Percentiles rank a stretch among this genome's conserved stretches.
These are phyloP conservation scores for Steinernema feltiae DNA, from an alignment of 1,140 invertebrate species.

Conservation along the genomic window DNA sequence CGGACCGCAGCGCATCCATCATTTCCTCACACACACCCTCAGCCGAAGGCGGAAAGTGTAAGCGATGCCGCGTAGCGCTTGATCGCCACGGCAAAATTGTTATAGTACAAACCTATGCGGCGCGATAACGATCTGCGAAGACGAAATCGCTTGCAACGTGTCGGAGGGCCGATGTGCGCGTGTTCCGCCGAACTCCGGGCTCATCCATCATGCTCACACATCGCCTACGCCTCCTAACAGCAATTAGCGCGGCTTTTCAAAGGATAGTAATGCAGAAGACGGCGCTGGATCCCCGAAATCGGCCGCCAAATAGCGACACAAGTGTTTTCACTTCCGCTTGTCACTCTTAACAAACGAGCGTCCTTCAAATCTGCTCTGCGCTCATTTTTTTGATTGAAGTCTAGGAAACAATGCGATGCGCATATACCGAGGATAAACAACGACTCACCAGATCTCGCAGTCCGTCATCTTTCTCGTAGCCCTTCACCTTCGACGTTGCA, in stretches of 20 bases:
- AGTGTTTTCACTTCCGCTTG: too few species aligned
- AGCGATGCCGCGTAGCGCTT: not conserved
- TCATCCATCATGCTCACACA: not conserved
- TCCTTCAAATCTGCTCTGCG: too few species aligned
- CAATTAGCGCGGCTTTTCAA: too few species aligned
- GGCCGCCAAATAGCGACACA: too few species aligned
- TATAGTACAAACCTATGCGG: not conserved
- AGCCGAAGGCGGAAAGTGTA: not conserved
- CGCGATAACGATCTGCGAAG: too few species aligned
- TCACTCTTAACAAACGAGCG: too few species aligned
- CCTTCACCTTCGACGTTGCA: conserved; percentile 51
- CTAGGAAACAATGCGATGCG: too few species aligned
- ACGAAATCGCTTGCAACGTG: not conserved
- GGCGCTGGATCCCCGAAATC: too few species aligned
- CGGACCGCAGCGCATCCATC: conserved; percentile 1
- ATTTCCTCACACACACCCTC: conserved; percentile 2
- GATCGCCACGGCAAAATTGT: not conserved
- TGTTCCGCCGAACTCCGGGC: not conserved
- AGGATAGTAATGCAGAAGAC: too few species aligned
- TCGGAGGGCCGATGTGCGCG: not conserved
- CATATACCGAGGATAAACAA: not conserved
- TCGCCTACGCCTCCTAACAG: not conserved
- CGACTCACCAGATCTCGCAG: conserved; percentile 46
- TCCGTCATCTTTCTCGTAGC: conserved; percentile 52
- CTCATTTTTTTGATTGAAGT: too few species aligned